phyloP scores from a whole-genome alignment of 2,113 vertebrate species.

The Phrynosoma blainvillii region DNA sequence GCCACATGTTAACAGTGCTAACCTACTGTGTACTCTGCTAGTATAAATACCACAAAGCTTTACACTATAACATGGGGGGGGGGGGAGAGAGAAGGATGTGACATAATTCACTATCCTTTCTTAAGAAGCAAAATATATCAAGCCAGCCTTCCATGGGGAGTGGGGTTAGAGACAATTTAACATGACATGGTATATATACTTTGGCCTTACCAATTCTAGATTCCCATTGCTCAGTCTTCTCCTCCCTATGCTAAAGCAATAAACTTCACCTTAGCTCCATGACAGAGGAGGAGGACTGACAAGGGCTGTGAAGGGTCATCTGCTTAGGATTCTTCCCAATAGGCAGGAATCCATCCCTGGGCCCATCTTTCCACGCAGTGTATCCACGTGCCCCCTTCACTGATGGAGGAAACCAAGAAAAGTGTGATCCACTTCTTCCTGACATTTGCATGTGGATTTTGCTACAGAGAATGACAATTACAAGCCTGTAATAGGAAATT shows the following conservation, averaged over 20 bases:
- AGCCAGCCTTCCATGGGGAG: no score
- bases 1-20: no score
- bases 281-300: not conserved
- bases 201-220: not conserved
- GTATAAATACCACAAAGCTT: no score
- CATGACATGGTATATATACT: no score
- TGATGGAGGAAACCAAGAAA: not conserved
- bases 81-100: no score
- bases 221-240: not conserved
- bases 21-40: no score
- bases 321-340: not conserved
- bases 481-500: constrained; percentile 30
- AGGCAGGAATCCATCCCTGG: not conserved
- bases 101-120: no score
- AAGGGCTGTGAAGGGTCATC: not conserved
- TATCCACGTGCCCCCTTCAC: not conserved
- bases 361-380: not conserved
- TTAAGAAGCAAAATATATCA: no score
- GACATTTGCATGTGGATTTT: constrained; percentile 37
- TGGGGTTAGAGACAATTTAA: not conserved
- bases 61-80: no score
- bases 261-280: not conserved
- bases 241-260: not conserved
- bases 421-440: not conserved
- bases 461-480: constrained; percentile 25